A percentile compares a stretch with the other conserved stretches of the same genome.
phyloP scores from a whole-genome alignment of 1,140 invertebrate genomes.

The Pseudomyrmex flavicornis region DNA sequence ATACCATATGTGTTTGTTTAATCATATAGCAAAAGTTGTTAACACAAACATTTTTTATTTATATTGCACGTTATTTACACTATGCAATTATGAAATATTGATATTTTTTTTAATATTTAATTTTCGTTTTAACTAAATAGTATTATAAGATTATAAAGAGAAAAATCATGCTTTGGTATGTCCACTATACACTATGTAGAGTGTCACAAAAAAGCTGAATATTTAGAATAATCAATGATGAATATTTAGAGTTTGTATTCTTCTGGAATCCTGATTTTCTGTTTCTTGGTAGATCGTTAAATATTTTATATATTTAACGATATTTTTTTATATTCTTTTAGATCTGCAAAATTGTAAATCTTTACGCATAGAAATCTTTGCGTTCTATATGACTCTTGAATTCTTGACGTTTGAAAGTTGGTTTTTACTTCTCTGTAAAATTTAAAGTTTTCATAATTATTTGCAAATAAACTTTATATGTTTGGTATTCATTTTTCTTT shows the following conservation, averaged over 20 bases:
- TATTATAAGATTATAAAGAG: background rate
- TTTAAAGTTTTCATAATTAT: background rate
- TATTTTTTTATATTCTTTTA: background rate
- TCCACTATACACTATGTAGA: slow-evolving; percentile 5
- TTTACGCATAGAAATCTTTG: too few species aligned
- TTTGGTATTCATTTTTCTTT: slow-evolving; percentile 30
- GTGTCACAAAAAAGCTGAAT: slow-evolving; percentile 32
- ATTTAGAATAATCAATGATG: background rate
- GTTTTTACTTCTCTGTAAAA: background rate
- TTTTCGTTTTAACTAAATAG: background rate
- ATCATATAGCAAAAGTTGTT: slow-evolving; percentile 33
- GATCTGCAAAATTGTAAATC: too few species aligned
- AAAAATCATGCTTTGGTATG: background rate
- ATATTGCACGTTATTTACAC: slow-evolving; percentile 46
- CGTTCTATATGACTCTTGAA: background rate
- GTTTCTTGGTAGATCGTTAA: background rate
- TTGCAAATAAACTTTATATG: background rate
- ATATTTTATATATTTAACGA: background rate
- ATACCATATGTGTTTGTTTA: slow-evolving; percentile 9
- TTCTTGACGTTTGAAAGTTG: too few species aligned
- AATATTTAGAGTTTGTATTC: background rate
- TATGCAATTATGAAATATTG: slow-evolving; percentile 9
- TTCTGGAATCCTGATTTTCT: background rate
- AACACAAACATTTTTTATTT: slow-evolving; percentile 22
- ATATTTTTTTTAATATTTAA: slow-evolving; percentile 1